A percentile compares a stretch with the other conserved stretches of the same genome.
These are phyloP conservation scores for Linyphia triangularis DNA, from an alignment of 2,888 invertebrate genomes.

Conservation along the genomic window DNA sequence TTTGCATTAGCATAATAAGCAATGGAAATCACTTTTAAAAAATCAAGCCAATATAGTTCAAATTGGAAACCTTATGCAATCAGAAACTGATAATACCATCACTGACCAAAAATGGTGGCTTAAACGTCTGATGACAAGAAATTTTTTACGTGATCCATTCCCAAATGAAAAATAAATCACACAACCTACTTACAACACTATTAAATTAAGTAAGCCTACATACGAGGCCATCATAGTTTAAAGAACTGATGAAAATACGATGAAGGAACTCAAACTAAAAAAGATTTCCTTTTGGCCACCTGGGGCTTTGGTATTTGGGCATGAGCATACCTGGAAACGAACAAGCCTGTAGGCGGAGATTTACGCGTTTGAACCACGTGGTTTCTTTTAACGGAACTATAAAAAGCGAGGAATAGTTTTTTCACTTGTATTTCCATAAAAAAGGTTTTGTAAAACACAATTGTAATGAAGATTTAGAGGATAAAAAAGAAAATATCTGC, in stretches of 20 bases:
- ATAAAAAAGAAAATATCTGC: too few relatives aligned
- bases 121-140: not conserved
- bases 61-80: too few relatives aligned
- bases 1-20: too few relatives aligned
- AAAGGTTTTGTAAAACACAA: too few relatives aligned
- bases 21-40: too few relatives aligned
- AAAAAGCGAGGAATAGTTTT: too few relatives aligned
- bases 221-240: not conserved
- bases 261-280: slow-evolving; percentile 14
- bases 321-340: slow-evolving; percentile 47
- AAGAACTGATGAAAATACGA: slow-evolving; percentile 49
- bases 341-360: slow-evolving; percentile 47
- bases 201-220: slow-evolving; percentile 23
- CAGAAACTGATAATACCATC: too few relatives aligned
- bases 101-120: too few relatives aligned
- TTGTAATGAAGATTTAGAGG: too few relatives aligned
- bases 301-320: slow-evolving; percentile 49
- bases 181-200: not conserved
- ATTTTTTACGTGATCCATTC: not conserved
- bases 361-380: slow-evolving; percentile 9
- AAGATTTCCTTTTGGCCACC: slow-evolving; percentile 45
- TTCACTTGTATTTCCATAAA: too few relatives aligned
- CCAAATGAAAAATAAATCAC: not conserved
- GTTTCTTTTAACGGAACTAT: not conserved
- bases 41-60: too few relatives aligned